Evolutionary conservation across 2,888 invertebrate species (phyloP), one percentile per base, ranked within the genome.

Genomic region (Xylophagus ater): DNA sequence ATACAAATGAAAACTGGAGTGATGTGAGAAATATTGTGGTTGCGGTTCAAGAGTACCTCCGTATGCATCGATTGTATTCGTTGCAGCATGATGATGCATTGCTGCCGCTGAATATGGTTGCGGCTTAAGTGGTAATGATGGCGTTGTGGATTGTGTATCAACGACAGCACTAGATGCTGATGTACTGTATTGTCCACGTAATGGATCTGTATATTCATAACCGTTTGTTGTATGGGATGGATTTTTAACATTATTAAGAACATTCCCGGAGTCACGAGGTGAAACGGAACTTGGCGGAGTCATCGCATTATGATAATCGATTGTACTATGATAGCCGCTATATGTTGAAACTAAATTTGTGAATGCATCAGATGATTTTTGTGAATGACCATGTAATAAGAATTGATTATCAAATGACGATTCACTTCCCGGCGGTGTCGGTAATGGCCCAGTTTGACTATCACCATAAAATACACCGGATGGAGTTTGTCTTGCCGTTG

Each of bases 241-340:
- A 30, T 49, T 52, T 26, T 52, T 69, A 60, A 46, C 64, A 65
- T 47, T n/a, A 60, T 65, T 48, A 43, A 66, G 57, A 46, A 70
- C 53, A 60, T 83, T 58, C 72, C 74, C 60, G 68, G 77, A 88
- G 56, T 93, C 93, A 44, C 92, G 73, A 0, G 94, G 93, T 4
- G 93, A 93, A 2, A 93, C 93, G 4, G 93, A 93, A n/a, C 90
- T 89, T 36, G 94, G 94, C 37, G 93, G 93, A 4, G 93, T 93
- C 87, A 94, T 93, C 33, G 89, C 88, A 26, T 88, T 83, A 61
- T 92, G 92, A 55, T 88, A 88, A 55, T 87, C 87, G 47, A 81
- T 81, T 42, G 72, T 68, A 48, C 74, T 73, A 26, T 78, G 74
- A 51, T 78, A 78, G 32, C 70, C 67, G 20, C 66, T 62, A 45